Conservation (phyloP, 2,888 invertebrate species). For the Limnephilus lunatus region DNA sequence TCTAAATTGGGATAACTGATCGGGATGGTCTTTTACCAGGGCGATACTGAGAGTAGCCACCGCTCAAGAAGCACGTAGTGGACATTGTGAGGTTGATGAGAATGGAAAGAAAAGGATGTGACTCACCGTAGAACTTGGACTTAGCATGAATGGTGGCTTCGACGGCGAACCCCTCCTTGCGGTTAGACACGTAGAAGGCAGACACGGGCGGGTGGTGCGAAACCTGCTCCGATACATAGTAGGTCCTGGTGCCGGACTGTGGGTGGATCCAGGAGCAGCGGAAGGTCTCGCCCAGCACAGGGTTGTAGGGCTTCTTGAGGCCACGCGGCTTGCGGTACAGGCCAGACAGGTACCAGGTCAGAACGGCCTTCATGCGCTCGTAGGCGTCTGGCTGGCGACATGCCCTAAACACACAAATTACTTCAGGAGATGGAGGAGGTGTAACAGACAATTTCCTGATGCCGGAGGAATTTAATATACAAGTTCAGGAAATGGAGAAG, state of each 20-base stretch:
- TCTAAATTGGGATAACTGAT: too few relatives aligned
- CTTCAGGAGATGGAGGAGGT: not conserved
- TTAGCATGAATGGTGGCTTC: conserved; percentile 93
- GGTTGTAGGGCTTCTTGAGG: conserved; percentile 97
- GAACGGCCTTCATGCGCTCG: conserved; percentile 91
- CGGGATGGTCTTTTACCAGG: not conserved
- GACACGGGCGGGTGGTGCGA: conserved; percentile 97
- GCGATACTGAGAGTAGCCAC: not conserved
- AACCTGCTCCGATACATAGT: conserved; percentile 94
- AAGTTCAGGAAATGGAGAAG: too few relatives aligned
- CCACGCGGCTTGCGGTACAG: conserved; percentile 96
- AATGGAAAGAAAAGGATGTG: not conserved
- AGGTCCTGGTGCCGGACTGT: conserved; percentile 87
- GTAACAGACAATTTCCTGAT: not conserved
- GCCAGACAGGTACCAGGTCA: conserved; percentile 95
- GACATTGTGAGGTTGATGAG: too few relatives aligned
- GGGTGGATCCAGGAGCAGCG: conserved; percentile 93
- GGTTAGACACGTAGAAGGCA: conserved; percentile 94
- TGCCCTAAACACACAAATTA: conserved; percentile 78
- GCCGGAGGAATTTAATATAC: not conserved
- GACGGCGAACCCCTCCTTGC: conserved; percentile 94
- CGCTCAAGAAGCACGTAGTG: too few relatives aligned
- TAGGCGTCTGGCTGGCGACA: conserved; percentile 92
- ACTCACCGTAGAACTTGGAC: conserved; percentile 94
- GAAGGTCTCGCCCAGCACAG: conserved; percentile 94